A percentile compares a stretch with the other conserved stretches of the same genome.
Evolutionary conservation across 2,113 vertebrate genomes (phyloP).

Genomic region (Labeo catla): DNA sequence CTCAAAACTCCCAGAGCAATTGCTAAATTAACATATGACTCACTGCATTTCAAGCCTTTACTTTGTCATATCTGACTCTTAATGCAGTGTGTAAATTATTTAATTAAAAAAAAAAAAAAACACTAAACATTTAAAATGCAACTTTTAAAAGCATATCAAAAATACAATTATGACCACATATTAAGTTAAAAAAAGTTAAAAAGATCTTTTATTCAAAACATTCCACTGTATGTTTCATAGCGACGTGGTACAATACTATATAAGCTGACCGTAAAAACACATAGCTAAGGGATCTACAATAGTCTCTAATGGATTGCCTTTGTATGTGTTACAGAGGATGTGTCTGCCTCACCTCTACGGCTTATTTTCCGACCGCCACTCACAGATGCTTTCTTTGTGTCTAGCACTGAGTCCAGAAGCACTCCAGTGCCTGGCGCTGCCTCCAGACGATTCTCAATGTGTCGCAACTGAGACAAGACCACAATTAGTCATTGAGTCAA

Average conservation of each 20-base stretch:
- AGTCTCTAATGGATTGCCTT: background rate
- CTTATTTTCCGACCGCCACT: conserved; percentile 76
- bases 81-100: background rate
- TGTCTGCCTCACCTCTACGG: conserved; percentile 77
- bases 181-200: background rate
- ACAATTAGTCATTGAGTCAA: conserved; percentile 2
- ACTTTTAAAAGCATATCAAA: background rate
- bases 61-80: background rate
- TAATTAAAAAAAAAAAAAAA: no score
- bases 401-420: conserved; percentile 83
- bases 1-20: background rate
- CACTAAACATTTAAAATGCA: background rate
- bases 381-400: conserved; percentile 81
- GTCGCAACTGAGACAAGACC: conserved; percentile 80
- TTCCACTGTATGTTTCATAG: background rate
- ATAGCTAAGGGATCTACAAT: background rate
- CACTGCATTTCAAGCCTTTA: background rate
- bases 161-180: background rate
- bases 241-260: no score
- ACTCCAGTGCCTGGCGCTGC: conserved; percentile 81
- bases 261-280: background rate
- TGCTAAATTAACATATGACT: background rate
- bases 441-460: conserved; percentile 93
- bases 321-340: conserved; percentile 20
- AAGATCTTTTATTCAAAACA: background rate